A percentile compares a stretch with the other conserved stretches of the same genome.
These are phyloP conservation scores for Esox lucius DNA, from an alignment of 2,797 vertebrate genomes.

Conservation along the genomic window DNA sequence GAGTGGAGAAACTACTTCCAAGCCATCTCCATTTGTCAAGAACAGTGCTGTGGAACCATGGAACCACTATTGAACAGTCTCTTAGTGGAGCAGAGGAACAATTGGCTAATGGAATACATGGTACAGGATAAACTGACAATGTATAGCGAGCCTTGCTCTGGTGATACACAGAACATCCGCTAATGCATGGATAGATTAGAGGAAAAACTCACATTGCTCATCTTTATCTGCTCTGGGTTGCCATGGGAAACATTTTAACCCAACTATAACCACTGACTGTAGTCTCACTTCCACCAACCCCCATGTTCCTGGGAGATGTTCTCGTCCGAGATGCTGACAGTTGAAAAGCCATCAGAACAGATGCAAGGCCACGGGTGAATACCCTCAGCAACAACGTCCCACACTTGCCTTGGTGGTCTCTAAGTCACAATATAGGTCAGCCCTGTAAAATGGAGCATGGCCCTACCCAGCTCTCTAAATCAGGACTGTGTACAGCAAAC, in stretches of 20 bases:
- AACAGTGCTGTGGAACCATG: constrained; percentile 63
- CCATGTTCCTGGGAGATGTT: too few relatives aligned
- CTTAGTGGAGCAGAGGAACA: constrained; percentile 55
- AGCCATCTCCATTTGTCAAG: constrained; percentile 76
- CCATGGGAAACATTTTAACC: too few relatives aligned
- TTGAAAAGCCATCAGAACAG: not conserved
- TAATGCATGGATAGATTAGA: not conserved
- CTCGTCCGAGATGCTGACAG: too few relatives aligned
- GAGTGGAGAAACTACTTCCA: constrained; percentile 62
- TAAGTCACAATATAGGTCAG: constrained; percentile 26
- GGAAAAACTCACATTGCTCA: too few relatives aligned
- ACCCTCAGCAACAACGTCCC: not conserved
- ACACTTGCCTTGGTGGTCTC: constrained; percentile 5
- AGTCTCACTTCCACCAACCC: too few relatives aligned
- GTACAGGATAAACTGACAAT: not conserved
- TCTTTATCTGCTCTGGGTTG: too few relatives aligned
- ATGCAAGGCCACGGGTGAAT: constrained; percentile 8
- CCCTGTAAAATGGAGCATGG: constrained; percentile 4
- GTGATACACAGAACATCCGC: not conserved
- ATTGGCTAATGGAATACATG: constrained; percentile 8
- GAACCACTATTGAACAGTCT: constrained; percentile 45
- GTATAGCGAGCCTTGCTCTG: not conserved
- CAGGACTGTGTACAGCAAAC: not conserved
- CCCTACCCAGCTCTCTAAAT: not conserved
- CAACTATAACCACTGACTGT: too few relatives aligned